A percentile compares a stretch with the other conserved stretches of the same genome.
Conservation (phyloP, 2,797 vertebrate species). For the Peromyscus attwateri region DNA sequence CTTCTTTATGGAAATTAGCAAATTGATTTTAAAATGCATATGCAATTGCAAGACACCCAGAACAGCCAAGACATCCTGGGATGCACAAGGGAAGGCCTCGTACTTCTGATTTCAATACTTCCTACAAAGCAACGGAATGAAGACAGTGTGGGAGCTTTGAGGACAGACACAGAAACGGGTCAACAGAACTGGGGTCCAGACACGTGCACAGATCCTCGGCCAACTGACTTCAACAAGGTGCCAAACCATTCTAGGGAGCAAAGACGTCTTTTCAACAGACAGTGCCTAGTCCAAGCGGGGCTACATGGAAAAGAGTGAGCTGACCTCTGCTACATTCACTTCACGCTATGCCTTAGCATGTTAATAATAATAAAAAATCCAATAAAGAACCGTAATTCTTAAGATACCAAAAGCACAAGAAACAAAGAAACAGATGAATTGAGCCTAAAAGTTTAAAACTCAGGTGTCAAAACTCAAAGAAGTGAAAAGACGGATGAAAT, state of each 20-base stretch:
- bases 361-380: background rate
- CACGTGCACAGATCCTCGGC: background rate
- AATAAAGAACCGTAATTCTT: background rate
- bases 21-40: slow-evolving; percentile 5
- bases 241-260: background rate
- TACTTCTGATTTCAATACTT: background rate
- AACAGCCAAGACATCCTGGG: slow-evolving; percentile 22
- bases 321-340: background rate
- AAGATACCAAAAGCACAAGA: slow-evolving; percentile 13
- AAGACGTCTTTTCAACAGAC: background rate
- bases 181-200: background rate
- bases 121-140: background rate
- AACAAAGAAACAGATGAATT: background rate
- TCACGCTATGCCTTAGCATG: background rate
- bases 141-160: background rate
- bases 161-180: background rate
- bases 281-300: background rate
- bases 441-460: background rate
- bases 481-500: background rate
- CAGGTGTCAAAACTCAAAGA: background rate
- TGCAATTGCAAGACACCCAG: background rate
- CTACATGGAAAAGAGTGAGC: background rate
- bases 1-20: background rate
- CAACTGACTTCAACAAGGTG: background rate
- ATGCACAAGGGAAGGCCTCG: background rate